Evolutionary conservation across 2,113 vertebrate species (phyloP), one percentile per base, ranked within the genome.

Genomic region (Larimichthys crocea): DNA sequence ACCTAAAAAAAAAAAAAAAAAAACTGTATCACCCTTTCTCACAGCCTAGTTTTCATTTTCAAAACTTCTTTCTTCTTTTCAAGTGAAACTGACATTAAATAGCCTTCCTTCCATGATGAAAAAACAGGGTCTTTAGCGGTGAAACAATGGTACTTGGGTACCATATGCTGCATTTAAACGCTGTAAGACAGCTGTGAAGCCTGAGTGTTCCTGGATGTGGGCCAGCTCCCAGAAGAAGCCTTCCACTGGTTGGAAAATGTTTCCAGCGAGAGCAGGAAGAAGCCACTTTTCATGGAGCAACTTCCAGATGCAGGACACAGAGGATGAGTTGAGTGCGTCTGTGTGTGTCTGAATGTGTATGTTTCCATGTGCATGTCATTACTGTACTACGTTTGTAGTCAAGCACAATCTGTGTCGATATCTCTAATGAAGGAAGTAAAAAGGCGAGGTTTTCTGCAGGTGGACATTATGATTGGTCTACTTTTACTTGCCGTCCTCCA

Each of bases 141-240:
- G 93, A 91, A 93, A 94, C 94, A 94, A 94, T 92, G 91, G 92
- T 94, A 93, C 93, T 95, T 93, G 87, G 86, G 92, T 74, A 91
- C 91, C 94, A 95, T 95, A 95, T 96, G 94, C 89, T 91, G 91
- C 91, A 80, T 93, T 95, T 93, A 95, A 95, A 93, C 62, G 84
- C 90, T 92, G 92, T 76, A 82, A 93, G 94, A 95, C 95, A 96
- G 95, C 95, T 95, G 94, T 88, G 91, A 89, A 83, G 92, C 87
- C 90, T 88, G 92, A 94, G 94, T 90, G 93, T 85, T 94, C 90
- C 92, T 95, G 95, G 94, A 95, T 86, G 74, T 64, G 84, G 82
- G 94, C 95, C 95, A 95, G 90, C 82, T 93, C 93, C 93, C 93
- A 93, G 91, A 94, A 94, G 92, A 95, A 95, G 92, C 87, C 86